Base-by-base conservation (phyloP, 2,888 invertebrate genomes). In the Pyrgus malvae region DNA sequence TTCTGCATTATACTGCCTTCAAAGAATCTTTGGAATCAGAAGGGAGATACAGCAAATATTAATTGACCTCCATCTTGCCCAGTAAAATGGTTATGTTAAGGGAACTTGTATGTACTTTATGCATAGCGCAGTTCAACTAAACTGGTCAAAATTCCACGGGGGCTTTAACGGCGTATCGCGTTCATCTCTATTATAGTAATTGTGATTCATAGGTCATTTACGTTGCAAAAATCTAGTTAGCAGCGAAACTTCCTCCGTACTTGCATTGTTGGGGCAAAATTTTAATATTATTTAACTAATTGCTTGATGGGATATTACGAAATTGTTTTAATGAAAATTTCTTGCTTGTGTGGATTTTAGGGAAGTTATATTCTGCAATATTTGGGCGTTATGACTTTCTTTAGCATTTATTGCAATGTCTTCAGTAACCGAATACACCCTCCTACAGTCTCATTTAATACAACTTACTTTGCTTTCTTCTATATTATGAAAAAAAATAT, bases 121-220 rank as follows among this genome's bases (percentile, higher is more conserved):
- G 45, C 45, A 31, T 11, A 37, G 25, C 38, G 14, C 44, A 50
- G 55, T 56, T 57, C 48, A 45, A 21, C 48, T 27, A 46, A 12
- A 21, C 37, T 57, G 59, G 54, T 37, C 27, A 19, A 3, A 40
- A 23, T 33, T 19, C 33, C n/a, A 51, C 48, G n/a, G 48, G 46
- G 53, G 42, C 50, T 53, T 40, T 37, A 37, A 37, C 37, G 16
- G 17, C 9, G 37, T 31, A 53, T 29, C 48, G 21, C 21, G 38
- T 56, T 56, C 58, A 51, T 55, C 54, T 62, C 62, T 61, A 58
- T 64, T 64, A 65, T 56, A 50, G 37, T 70, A 70, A 70, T 68
- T 61, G 59, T 63, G 66, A 70, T 68, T 64, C 62, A 70, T 64
- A 58, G 60, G 58, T 58, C 60, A 60, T 61, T 64, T 63, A 63